Conservation (phyloP, 2,888 invertebrate genomes). For the Sminthurides aquaticus region DNA sequence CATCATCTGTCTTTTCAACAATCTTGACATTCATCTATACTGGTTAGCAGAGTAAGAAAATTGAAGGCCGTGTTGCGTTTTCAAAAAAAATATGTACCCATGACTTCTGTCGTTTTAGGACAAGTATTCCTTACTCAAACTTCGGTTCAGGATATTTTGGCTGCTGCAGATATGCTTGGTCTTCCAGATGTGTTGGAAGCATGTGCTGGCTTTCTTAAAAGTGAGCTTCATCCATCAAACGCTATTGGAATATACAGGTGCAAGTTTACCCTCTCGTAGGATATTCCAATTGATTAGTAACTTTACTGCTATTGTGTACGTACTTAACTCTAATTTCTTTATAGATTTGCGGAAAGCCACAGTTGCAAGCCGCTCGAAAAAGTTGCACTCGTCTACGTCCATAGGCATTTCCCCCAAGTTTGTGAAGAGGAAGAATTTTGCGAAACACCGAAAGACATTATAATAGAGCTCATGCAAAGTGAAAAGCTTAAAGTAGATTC, state of each 20-base stretch:
- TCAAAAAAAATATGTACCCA: neutral
- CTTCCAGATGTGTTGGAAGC: constrained; percentile 72
- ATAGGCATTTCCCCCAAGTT: constrained; percentile 75
- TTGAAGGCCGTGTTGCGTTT: neutral
- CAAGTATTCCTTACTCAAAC: constrained; percentile 63
- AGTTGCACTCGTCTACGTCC: constrained; percentile 71
- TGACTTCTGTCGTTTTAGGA: constrained; percentile 48
- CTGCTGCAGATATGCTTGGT: constrained; percentile 86
- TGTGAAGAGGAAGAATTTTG: constrained; percentile 74
- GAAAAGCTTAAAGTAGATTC: constrained; percentile 80
- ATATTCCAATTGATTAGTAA: neutral
- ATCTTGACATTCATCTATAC: constrained; percentile 83
- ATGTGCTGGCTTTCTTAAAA: constrained; percentile 75
- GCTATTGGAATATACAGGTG: constrained; percentile 78
- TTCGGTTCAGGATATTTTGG: constrained; percentile 80
- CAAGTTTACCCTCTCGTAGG: too few relatives aligned
- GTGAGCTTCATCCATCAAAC: constrained; percentile 78
- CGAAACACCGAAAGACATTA: constrained; percentile 68
- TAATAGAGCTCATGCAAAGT: constrained; percentile 70
- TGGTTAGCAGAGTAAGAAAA: constrained; percentile 51
- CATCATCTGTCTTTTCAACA: constrained; percentile 64
- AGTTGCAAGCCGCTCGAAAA: constrained; percentile 69
- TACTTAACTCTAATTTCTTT: constrained; percentile 4
- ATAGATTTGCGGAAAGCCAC: constrained; percentile 80
- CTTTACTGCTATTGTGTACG: neutral